These are phyloP conservation scores for Peromyscus melanophrys DNA, from an alignment of 2,797 vertebrate species.

Conservation along the genomic window DNA sequence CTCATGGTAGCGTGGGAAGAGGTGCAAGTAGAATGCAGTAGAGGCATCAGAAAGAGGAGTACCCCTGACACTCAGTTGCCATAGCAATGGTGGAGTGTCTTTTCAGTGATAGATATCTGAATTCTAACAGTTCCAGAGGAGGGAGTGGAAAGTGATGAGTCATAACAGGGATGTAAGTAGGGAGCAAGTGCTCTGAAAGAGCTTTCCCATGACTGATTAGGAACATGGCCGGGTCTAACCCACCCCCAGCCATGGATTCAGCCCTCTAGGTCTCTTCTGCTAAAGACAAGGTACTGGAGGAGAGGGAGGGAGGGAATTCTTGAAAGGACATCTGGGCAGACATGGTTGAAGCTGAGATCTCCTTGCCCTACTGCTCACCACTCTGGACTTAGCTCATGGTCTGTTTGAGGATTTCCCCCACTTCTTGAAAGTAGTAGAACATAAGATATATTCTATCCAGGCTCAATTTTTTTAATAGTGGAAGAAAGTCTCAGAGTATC, in stretches of 20 bases:
- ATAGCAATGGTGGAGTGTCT: neutral
- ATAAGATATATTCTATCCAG: neutral
- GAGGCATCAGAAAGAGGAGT: neutral
- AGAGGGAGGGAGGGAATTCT: neutral
- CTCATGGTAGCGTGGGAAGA: neutral
- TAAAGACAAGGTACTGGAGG: neutral
- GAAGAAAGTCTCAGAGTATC: neutral
- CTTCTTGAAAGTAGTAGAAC: conserved; percentile 12
- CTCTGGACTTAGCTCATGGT: neutral
- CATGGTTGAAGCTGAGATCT: neutral
- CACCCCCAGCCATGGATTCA: neutral
- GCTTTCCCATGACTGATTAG: neutral
- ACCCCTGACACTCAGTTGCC: neutral
- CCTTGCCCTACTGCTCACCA: neutral
- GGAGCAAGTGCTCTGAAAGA: neutral
- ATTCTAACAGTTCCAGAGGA: neutral
- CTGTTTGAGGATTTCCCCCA: neutral
- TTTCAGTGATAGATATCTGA: neutral
- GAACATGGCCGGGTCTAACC: neutral
- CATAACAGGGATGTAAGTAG: neutral
- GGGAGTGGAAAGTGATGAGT: neutral
- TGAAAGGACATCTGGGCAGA: neutral
- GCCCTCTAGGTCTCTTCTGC: neutral
- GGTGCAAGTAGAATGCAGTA: neutral
- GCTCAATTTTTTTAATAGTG: neutral